Conservation (phyloP, 2,888 invertebrate genomes). For the Mesorhabditis belari region DNA sequence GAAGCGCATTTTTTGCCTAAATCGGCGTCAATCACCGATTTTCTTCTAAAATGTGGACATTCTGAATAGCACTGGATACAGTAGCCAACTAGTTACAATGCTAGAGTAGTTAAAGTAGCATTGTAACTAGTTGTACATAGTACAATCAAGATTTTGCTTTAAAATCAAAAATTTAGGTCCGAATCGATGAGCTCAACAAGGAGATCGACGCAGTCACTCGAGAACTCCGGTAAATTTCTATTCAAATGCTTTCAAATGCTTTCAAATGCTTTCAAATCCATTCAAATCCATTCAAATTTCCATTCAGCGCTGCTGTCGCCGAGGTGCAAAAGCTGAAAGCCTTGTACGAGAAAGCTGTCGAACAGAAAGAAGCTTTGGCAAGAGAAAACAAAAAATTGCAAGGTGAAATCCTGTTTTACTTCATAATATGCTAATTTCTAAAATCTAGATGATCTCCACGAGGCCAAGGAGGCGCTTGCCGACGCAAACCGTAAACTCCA, state of each 20-base stretch:
- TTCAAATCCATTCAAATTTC: too few species aligned
- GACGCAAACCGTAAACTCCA: constrained; percentile 92
- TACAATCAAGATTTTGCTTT: too few species aligned
- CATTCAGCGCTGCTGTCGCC: constrained; percentile 65
- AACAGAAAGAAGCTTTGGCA: constrained; percentile 82
- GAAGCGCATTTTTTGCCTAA: too few species aligned
- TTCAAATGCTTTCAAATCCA: too few species aligned
- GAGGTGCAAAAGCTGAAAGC: constrained; percentile 83
- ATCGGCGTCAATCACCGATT: too few species aligned
- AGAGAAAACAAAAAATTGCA: constrained; percentile 95
- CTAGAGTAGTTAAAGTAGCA: too few species aligned
- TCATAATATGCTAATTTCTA: background rate
- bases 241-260: too few species aligned
- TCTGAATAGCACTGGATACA: too few species aligned
- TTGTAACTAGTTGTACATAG: too few species aligned
- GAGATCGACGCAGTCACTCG: constrained; percentile 82
- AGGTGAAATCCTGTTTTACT: constrained; percentile 61
- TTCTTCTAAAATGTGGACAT: too few species aligned
- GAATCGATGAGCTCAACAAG: constrained; percentile 83
- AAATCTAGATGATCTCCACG: constrained; percentile 79
- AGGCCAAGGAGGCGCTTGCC: constrained; percentile 81
- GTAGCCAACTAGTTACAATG: too few species aligned
- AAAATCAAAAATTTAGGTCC: constrained; percentile 60
- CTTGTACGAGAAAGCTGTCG: constrained; percentile 90
- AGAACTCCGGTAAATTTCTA: constrained; percentile 61